Base-by-base conservation (phyloP, 1,140 invertebrate species). In the Sweltsa coloradensis region DNA sequence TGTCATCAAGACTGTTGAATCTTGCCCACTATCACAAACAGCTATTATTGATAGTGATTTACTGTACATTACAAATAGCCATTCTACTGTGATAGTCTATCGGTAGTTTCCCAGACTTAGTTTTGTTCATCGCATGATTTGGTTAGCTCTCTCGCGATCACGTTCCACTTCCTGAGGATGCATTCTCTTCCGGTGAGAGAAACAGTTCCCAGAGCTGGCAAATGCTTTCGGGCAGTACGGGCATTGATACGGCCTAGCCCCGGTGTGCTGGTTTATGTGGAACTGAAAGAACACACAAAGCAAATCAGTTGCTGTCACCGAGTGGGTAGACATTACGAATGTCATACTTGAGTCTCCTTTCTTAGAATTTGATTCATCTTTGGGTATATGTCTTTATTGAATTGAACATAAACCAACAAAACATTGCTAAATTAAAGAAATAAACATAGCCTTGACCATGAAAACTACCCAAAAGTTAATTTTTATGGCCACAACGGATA, bases 141-240 rank as follows among this genome's bases (percentile, higher is more conserved):
- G 67, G 0, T 65, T 66, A 3, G 67, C 68, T 41, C 67, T 62
- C 27, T 71, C 67, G 31, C 67, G 60, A 44, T 72, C 70, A 36
- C 67, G 58, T 50, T 69, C 61, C 4, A 70, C 49, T 50, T 72
- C 69, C 47, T 65, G 61, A 0, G 80, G 76, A 60, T 84, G 81
- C 79, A 84, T 83, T 44, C 80, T 65, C 60, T 75, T 83, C 47
- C 79, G 69, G 58, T 84, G 81, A 1, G 80, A 81, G 56, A 82
- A 83, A 57, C 79, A 83, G 55, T 84, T 84, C 11, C 80, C 80
- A n/a, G 80, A 81, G 60, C 78, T 81, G 9, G 80, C 79, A 61
- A 91, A 90, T 13, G 81, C 73, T 57, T 83, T 80, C 1, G 82
- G 76, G 68, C 85, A 89, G 59, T 84, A 85, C 18, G 78, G 76